These are phyloP conservation scores for Celastrina argiolus DNA, from an alignment of 2,888 invertebrate genomes.

Conservation along the genomic window DNA sequence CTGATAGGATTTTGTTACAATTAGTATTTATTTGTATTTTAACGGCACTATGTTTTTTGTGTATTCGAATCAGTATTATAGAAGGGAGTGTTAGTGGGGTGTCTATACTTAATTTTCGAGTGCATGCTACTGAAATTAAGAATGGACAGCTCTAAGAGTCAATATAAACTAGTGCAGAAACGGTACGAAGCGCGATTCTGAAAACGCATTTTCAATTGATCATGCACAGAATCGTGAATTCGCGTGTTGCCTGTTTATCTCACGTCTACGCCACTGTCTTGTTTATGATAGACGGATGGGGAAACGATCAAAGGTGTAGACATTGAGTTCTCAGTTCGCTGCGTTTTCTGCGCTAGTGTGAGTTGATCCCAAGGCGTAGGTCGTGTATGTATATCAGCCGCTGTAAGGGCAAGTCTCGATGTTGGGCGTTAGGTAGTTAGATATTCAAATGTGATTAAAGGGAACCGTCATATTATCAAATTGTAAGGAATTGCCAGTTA, in stretches of 20 bases:
- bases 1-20: slow-evolving; percentile 61
- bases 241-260: no score
- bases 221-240: no score
- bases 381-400: slow-evolving; percentile 12
- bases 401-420: slow-evolving; percentile 24
- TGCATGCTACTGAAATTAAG: not conserved
- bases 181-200: no score
- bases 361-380: no score
- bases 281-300: no score
- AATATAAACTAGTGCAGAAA: no score
- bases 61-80: slow-evolving; percentile 40
- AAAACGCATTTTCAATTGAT: no score
- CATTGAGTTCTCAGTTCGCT: no score
- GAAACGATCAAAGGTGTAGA: no score
- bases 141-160: not conserved
- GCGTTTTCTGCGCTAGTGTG: not conserved
- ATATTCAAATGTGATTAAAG: slow-evolving; percentile 26
- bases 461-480: slow-evolving; percentile 20
- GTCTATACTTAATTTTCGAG: slow-evolving; percentile 3
- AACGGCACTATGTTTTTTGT: slow-evolving; percentile 56
- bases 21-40: slow-evolving; percentile 39
- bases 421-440: slow-evolving; percentile 30
- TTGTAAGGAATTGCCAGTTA: slow-evolving; percentile 18
- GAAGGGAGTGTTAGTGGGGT: slow-evolving; percentile 26
- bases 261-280: no score